phyloP scores from a whole-genome alignment of 2,113 vertebrate genomes.

The Gila orcuttii region DNA sequence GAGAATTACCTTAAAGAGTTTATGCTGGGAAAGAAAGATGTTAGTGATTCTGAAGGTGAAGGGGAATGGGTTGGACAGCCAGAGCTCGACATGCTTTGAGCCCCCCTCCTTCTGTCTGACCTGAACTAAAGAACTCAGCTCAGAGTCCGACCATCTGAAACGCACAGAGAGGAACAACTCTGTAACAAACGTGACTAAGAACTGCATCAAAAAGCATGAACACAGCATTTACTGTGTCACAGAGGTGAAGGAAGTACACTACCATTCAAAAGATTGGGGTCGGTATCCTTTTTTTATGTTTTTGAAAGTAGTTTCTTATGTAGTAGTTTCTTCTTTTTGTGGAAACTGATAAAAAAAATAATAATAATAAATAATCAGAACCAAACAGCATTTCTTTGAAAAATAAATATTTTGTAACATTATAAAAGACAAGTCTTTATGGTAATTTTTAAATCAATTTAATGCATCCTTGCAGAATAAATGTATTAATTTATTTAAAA shows the following conservation, averaged over 20 bases:
- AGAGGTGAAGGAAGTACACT: neutral
- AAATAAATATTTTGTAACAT: too few relatives aligned
- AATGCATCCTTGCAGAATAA: neutral
- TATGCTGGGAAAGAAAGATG: slow-evolving; percentile 79
- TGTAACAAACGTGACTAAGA: neutral
- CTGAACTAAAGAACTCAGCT: slow-evolving; percentile 80
- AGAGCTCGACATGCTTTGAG: slow-evolving; percentile 84
- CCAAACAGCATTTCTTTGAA: too few relatives aligned
- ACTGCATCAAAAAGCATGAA: neutral
- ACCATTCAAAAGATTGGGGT: neutral
- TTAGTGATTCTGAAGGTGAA: slow-evolving; percentile 78
- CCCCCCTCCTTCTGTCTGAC: slow-evolving; percentile 77
- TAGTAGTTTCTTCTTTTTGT: neutral
- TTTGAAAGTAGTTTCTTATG: neutral
- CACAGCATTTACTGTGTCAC: neutral
- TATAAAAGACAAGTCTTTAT: too few relatives aligned
- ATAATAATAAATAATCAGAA: too few relatives aligned
- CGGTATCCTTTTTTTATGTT: neutral
- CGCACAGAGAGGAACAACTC: neutral
- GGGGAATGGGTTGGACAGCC: slow-evolving; percentile 84
- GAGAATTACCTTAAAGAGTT: slow-evolving; percentile 80
- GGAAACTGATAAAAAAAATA: too few relatives aligned
- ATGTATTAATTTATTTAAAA: neutral
- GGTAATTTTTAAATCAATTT: neutral
- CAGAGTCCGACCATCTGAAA: slow-evolving; percentile 75